Conservation (phyloP, 2,113 vertebrate species). For the Antechinus flavipes region DNA sequence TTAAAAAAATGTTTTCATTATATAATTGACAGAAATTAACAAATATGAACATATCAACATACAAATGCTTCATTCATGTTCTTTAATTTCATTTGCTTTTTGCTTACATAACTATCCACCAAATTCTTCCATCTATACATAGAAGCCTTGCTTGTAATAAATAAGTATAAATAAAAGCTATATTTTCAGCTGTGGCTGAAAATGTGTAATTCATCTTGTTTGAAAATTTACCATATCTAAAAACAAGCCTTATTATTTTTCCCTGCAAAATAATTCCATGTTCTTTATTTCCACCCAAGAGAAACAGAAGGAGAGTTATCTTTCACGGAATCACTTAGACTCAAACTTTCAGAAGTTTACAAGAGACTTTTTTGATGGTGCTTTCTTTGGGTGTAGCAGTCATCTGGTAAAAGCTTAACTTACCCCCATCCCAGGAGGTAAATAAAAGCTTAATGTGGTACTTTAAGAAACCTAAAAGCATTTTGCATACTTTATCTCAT, state of each 20-base stretch:
- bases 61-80: background rate
- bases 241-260: background rate
- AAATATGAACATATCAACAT: background rate
- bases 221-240: background rate
- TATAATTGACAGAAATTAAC: background rate
- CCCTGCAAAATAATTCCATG: background rate
- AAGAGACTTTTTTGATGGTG: too few relatives aligned
- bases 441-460: too few relatives aligned
- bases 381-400: too few relatives aligned
- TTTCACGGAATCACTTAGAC: background rate
- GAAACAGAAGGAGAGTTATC: too few relatives aligned
- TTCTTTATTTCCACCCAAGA: background rate
- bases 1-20: background rate
- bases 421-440: too few relatives aligned
- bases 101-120: background rate
- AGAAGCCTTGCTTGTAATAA: background rate
- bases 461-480: background rate
- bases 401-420: too few relatives aligned
- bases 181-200: background rate
- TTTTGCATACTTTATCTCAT: background rate
- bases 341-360: too few relatives aligned
- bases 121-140: background rate
- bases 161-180: too few relatives aligned
- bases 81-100: background rate
- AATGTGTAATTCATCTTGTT: background rate